Conservation (phyloP, 2,888 invertebrate species). For the Phyto melanocephala region DNA sequence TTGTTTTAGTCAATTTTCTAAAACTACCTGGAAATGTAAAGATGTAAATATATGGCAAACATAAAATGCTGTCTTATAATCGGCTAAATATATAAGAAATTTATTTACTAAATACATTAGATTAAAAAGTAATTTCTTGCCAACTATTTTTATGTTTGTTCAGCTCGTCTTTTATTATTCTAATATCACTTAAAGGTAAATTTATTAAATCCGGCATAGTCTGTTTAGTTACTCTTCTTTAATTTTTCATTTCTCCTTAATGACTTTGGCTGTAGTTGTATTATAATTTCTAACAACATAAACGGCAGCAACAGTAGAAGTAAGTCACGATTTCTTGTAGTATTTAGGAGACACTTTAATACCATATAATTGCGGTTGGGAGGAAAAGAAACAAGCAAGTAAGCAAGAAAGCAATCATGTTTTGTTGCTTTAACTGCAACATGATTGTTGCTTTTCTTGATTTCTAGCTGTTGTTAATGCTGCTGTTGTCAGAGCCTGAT, state of each 20-base stretch:
- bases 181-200: slow-evolving; percentile 42
- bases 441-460: slow-evolving; percentile 26
- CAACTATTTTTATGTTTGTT: slow-evolving; percentile 6
- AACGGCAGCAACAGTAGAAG: not conserved
- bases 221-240: not conserved
- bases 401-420: too few species aligned
- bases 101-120: slow-evolving; percentile 44
- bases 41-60: not conserved
- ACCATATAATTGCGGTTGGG: slow-evolving; percentile 26
- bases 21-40: too few species aligned
- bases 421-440: slow-evolving; percentile 21
- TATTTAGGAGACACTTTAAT: slow-evolving; percentile 44
- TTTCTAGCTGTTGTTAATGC: not conserved
- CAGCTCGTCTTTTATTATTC: not conserved
- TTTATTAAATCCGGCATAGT: slow-evolving; percentile 44
- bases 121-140: slow-evolving; percentile 47
- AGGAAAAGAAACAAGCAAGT: not conserved
- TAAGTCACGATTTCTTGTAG: slow-evolving; percentile 41
- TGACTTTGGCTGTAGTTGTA: slow-evolving; percentile 38
- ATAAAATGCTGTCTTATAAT: slow-evolving; percentile 42
- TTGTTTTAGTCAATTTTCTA: too few species aligned
- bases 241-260: slow-evolving; percentile 20
- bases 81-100: slow-evolving; percentile 3
- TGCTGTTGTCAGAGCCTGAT: not conserved
- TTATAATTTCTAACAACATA: not conserved